phyloP scores from a whole-genome alignment of 2,797 vertebrate genomes.

The Amblyopsis hoosieri region DNA sequence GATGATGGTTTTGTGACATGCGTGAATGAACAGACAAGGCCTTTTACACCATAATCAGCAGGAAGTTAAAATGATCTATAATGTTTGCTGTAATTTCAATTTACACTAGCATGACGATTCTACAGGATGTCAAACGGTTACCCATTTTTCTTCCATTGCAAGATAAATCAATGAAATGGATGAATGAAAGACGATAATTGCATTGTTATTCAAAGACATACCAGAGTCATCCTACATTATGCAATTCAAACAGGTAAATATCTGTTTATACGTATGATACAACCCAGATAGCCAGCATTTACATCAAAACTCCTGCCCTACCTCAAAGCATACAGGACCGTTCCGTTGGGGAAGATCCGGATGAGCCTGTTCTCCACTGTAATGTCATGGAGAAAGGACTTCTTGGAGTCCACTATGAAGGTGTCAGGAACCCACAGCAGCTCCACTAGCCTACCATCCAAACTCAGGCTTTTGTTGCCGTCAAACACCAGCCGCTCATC shows the following conservation, averaged over 20 bases:
- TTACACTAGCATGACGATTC: too few relatives aligned
- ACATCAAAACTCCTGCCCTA: conserved; percentile 36
- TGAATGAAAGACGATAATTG: too few relatives aligned
- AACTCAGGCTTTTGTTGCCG: conserved; percentile 90
- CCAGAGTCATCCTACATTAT: too few relatives aligned
- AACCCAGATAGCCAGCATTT: conserved; percentile 6
- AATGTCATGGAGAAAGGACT: conserved; percentile 92
- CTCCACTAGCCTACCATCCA: conserved; percentile 89
- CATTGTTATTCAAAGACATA: too few relatives aligned
- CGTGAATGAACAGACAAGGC: too few relatives aligned
- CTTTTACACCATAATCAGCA: too few relatives aligned
- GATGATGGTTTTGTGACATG: too few relatives aligned
- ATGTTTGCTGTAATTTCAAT: too few relatives aligned
- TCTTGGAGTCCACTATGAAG: conserved; percentile 93
- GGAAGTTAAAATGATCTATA: too few relatives aligned
- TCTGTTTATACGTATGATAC: background rate
- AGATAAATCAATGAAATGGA: too few relatives aligned
- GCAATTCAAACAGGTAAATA: conserved; percentile 12
- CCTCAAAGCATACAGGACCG: conserved; percentile 89
- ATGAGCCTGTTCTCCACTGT: conserved; percentile 92
- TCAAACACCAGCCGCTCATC: conserved; percentile 89
- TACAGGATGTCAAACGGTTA: too few relatives aligned
- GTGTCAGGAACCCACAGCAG: conserved; percentile 92
- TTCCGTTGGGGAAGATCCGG: conserved; percentile 92
- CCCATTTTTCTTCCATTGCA: too few relatives aligned